Evolutionary conservation across 2,797 vertebrate genomes (phyloP).

Genomic region (Orientallactaga sibirica): DNA sequence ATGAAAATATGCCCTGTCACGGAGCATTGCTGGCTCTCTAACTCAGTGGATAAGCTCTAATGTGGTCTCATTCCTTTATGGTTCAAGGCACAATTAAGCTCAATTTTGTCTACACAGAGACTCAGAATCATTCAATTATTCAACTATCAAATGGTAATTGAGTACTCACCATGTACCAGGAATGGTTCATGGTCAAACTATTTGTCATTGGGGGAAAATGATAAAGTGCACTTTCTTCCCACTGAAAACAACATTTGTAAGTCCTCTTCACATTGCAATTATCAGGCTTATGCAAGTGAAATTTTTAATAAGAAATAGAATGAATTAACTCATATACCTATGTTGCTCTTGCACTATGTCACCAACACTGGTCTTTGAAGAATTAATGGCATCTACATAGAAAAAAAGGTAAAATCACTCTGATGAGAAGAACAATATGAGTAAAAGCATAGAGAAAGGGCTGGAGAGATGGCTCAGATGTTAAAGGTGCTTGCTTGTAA

Average conservation of each 20-base stretch:
- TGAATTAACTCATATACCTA: slow-evolving; percentile 9
- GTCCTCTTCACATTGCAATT: slow-evolving; percentile 19
- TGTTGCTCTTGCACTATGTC: neutral
- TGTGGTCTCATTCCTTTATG: neutral
- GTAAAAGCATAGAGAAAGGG: slow-evolving; percentile 28
- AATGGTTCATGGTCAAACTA: slow-evolving; percentile 17
- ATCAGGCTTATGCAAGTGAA: slow-evolving; percentile 9
- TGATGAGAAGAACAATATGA: neutral
- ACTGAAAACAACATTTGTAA: neutral
- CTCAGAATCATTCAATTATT: slow-evolving; percentile 37
- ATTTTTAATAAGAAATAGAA: slow-evolving; percentile 1
- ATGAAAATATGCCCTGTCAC: slow-evolving; percentile 26
- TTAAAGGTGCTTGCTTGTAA: too few relatives aligned
- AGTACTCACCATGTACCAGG: neutral
- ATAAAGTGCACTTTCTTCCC: slow-evolving; percentile 5
- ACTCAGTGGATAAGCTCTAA: neutral
- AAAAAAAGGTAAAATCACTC: slow-evolving; percentile 12
- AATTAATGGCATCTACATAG: neutral
- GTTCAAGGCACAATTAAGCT: slow-evolving; percentile 10
- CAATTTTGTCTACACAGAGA: neutral
- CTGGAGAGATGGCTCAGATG: neutral
- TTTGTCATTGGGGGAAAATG: neutral
- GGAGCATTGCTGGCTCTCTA: neutral
- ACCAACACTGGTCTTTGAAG: neutral
- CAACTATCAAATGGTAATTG: slow-evolving; percentile 54